phyloP scores from a whole-genome alignment of 1,140 invertebrate genomes.

The Zaprionus inermis region DNA sequence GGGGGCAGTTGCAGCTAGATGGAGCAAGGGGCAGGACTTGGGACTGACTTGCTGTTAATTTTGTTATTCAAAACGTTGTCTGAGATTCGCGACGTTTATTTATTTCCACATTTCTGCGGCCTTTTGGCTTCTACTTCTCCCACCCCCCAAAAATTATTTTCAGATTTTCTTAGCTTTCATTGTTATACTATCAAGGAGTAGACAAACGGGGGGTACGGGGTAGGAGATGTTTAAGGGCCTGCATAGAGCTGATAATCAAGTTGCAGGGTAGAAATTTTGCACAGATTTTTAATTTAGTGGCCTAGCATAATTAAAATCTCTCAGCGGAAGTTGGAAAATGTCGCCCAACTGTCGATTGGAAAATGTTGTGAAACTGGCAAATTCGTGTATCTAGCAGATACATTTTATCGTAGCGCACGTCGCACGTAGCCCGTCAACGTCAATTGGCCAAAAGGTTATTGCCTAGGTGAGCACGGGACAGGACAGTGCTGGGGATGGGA shows the following conservation, averaged over 20 bases:
- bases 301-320: constrained; percentile 77
- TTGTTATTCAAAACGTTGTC: constrained; percentile 82
- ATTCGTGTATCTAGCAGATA: constrained; percentile 55
- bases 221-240: constrained; percentile 33
- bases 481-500: not conserved
- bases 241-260: constrained; percentile 62
- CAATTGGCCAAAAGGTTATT: constrained; percentile 73
- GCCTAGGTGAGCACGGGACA: constrained; percentile 30
- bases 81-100: constrained; percentile 79
- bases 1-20: constrained; percentile 13
- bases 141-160: not conserved
- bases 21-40: constrained; percentile 14
- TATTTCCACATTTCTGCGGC: constrained; percentile 72
- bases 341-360: constrained; percentile 1
- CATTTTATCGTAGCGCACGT: constrained; percentile 61
- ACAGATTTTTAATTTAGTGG: constrained; percentile 75
- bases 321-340: constrained; percentile 13
- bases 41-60: constrained; percentile 69
- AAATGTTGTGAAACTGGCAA: constrained; percentile 4
- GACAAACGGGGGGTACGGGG: constrained; percentile 4
- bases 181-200: constrained; percentile 38
- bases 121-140: constrained; percentile 42
- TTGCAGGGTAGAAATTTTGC: constrained; percentile 34
- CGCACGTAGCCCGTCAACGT: constrained; percentile 69
- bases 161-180: constrained; percentile 50